phyloP scores from a whole-genome alignment of 1,140 invertebrate species.

The Battus philenor region DNA sequence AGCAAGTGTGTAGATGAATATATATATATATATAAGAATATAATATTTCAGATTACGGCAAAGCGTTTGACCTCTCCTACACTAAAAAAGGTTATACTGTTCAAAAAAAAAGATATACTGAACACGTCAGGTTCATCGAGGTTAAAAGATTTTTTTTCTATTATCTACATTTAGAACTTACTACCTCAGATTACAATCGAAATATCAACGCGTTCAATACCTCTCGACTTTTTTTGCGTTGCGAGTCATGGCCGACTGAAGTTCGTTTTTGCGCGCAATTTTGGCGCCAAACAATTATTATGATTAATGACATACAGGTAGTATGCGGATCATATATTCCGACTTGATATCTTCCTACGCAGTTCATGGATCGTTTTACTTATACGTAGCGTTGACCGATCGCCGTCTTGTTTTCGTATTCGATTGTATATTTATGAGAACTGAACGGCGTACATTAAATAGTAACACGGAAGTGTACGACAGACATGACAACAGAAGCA shows the following conservation, averaged over 20 bases:
- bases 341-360: slow-evolving; percentile 23
- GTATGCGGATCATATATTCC: background rate
- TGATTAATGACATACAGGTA: slow-evolving; percentile 16
- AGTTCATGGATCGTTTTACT: slow-evolving; percentile 23
- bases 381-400: slow-evolving; percentile 14
- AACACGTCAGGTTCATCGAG: no score
- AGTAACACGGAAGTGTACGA: background rate
- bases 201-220: slow-evolving; percentile 21
- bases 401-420: slow-evolving; percentile 23
- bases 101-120: no score
- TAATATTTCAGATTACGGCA: no score
- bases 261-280: slow-evolving; percentile 60
- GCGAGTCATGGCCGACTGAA: slow-evolving; percentile 61
- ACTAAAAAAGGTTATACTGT: no score
- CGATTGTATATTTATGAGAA: slow-evolving; percentile 30
- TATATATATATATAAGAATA: no score
- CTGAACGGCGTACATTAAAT: background rate
- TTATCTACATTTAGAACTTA: no score
- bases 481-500: background rate
- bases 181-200: slow-evolving; percentile 15
- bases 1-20: no score
- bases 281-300: slow-evolving; percentile 60
- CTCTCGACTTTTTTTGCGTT: slow-evolving; percentile 27
- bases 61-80: no score
- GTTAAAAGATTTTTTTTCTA: no score